A percentile compares a stretch with the other conserved stretches of the same genome.
phyloP scores from a whole-genome alignment of 2,113 vertebrate genomes.

The Misgurnus mizolepis region DNA sequence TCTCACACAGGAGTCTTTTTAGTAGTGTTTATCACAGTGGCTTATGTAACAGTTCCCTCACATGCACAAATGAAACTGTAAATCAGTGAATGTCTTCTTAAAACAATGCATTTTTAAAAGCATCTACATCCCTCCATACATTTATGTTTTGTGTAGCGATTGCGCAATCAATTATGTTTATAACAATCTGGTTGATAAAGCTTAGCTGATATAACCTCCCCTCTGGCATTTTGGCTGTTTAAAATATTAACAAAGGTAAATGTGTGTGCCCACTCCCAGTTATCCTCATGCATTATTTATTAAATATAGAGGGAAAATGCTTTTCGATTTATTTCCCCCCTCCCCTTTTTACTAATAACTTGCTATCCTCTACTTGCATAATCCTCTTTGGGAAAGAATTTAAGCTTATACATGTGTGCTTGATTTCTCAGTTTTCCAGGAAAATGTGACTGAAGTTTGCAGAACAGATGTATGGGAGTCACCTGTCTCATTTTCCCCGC shows the following conservation, averaged over 20 bases:
- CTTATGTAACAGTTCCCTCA: no score
- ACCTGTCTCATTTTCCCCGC: neutral
- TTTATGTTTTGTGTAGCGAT: no score
- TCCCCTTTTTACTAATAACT: neutral
- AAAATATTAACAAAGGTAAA: constrained; percentile 54
- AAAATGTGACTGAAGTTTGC: neutral
- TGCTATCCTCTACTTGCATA: constrained; percentile 4
- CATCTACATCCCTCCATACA: no score
- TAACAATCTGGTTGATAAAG: neutral
- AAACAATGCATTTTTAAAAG: no score
- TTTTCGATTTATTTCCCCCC: constrained; percentile 19
- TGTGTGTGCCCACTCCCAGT: constrained; percentile 37
- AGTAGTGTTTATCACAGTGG: no score
- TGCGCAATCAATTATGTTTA: neutral
- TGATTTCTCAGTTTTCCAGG: neutral
- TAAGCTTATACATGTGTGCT: neutral
- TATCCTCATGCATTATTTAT: constrained; percentile 48
- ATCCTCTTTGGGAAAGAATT: constrained; percentile 29
- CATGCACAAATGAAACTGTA: neutral
- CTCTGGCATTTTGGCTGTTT: constrained; percentile 25
- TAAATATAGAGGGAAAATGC: constrained; percentile 19
- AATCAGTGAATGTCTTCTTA: no score
- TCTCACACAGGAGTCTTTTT: no score
- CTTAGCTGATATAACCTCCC: constrained; percentile 12
- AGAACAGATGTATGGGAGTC: neutral